Percentiles rank a stretch among this genome's conserved stretches.
Evolutionary conservation across 2,797 vertebrate species (phyloP).

Genomic region (Myotis vivesi): DNA sequence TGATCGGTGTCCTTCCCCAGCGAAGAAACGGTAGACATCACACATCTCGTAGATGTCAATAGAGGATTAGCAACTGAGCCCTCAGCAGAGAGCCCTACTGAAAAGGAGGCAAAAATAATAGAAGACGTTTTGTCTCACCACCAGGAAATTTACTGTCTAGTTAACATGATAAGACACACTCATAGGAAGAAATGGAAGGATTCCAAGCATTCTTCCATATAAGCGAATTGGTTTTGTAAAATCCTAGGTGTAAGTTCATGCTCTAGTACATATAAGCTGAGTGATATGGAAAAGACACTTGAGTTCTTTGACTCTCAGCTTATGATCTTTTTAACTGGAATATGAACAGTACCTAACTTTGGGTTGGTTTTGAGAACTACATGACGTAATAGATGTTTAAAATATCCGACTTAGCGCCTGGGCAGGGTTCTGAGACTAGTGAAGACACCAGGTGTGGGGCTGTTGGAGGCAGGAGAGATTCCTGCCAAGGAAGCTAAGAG

Average conservation of each 20-base stretch:
- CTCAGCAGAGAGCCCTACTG: background rate
- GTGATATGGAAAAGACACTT: background rate
- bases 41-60: background rate
- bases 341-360: background rate
- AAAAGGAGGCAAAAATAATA: background rate
- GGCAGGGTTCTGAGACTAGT: background rate
- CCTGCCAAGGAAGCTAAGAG: background rate
- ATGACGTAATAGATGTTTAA: background rate
- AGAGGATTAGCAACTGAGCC: background rate
- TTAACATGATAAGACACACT: background rate
- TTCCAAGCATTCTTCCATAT: background rate
- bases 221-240: background rate
- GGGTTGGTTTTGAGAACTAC: background rate
- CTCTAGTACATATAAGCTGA: background rate
- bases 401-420: background rate
- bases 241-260: background rate
- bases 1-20: background rate
- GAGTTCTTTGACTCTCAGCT: background rate
- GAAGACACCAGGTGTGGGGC: background rate
- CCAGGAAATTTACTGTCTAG: background rate
- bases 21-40: background rate
- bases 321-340: background rate
- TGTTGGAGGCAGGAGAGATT: background rate
- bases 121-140: background rate
- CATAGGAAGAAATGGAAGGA: background rate